Base-by-base conservation (phyloP, 2,888 invertebrate genomes). In the Eilema griseolum region DNA sequence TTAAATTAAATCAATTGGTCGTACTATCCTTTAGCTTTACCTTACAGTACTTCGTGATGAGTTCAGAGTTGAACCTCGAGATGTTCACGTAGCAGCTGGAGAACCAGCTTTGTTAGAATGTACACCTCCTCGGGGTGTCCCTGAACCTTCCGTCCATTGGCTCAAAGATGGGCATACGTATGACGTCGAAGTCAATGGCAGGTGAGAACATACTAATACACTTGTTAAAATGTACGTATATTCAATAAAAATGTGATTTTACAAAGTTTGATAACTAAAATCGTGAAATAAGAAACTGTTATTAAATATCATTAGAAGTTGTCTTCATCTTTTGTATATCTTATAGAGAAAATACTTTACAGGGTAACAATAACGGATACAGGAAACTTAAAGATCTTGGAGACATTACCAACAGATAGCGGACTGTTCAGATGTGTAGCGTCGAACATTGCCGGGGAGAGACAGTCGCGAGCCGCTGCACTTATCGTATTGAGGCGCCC, bases 81-180 rank as follows among this genome's bases (percentile, higher is more conserved):
- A 98, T 91, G 98, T 98, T 65, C 97, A 98, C 84, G 99, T 98
- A 75, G 98, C 99, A 28, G 97, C 98, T 68, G 99, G 99, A 62
- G 99, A 99, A 92, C 98, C 98, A 69, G 98, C 98, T 26, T 94
- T 98, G 59, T 95, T 99, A 81, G 98, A 98, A 95, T 99, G 99
- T 95, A 97, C 97, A 75, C 98, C 99, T 77, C 99, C 99, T 37
- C 97, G 97, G 90, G 99, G 99, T 69, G 97, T 98, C 92, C 99
- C 99, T 2, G 99, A 99, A 89, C 99, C 99, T 31, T 97, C 97
- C 60, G 96, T 99, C 68, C 96, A 97, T 85, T 99, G 99, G 99
- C 97, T 97, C 86, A 99, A 98, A 94, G 96, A 97, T 87, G 96
- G 96, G 63, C 96, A 96, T 81, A 86, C 90, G 62, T 95, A 96